Evolutionary conservation across 2,797 vertebrate genomes (phyloP), one percentile per base, ranked within the genome.

Genomic region (Poliocrania exsul): DNA sequence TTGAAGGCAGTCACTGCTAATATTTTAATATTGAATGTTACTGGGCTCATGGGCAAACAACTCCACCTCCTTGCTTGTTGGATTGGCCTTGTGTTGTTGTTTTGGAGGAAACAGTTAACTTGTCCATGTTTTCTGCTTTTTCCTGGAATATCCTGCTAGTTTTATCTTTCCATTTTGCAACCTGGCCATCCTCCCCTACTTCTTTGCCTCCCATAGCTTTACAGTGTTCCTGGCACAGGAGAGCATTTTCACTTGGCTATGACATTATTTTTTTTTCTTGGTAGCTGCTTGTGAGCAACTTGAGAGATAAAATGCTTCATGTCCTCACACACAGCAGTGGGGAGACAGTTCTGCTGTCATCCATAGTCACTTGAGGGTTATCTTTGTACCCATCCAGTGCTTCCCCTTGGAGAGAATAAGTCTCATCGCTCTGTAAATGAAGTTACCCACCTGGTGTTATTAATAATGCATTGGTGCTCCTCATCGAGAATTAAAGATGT

Each of bases 381-480:
- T 67, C 70, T 87, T 62, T 83, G 54, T 77, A 47, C 35, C 61
- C 81, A 49, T 86, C 57, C 88, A 46, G 0, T 21, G 80, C 60
- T 92, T 81, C 26, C 72, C 64, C 80, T 91, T n/a, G 1, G 72
- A 94, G 47, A 49, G 40, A 46, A 37, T 13, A 16, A 82, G 74
- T 89, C 84, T 93, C 80, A 15, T 37, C 0, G 5, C 71, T 87
- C 78, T 88, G 64, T 60, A 92, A 88, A 72, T 82, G 78, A 81
- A 89, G 72, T 74, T 91, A 23, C 84, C 94, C 89, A 85, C 86
- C 92, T 96, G 94, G 84, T 72, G 35, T 69, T 89, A 16, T 94
- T 65, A 95, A 95, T 93, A 87, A 91, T 93, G 64, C 81, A 94
- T 77, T 67, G 77, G 42, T 37, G 49, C 70, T 94, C 51, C 71